Evolutionary conservation across 2,113 vertebrate species (phyloP), one percentile per base, ranked within the genome.

Genomic region (Barnardius zonarius): DNA sequence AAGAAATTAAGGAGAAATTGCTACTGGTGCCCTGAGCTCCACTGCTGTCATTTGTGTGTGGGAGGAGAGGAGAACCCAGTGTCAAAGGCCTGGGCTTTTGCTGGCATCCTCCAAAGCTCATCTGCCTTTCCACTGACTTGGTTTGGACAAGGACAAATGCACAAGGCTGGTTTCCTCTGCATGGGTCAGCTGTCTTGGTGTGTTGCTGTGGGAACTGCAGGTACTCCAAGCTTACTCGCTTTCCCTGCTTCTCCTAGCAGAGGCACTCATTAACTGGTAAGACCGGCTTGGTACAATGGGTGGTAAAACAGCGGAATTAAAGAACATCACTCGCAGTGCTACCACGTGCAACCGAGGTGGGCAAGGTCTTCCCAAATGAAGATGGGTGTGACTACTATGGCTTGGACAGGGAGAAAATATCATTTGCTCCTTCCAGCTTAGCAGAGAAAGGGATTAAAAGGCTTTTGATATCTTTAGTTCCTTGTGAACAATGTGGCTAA

Each of bases 11-110:
- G 37, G 37, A 63, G 35, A 37, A 84, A 44, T 6, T 16, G 27
- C 22, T 69, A 5, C 27, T 8, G 28, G 33, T 30, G 20, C 17
- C 11, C 30, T 13, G 27, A 51, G 28, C 30, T 72, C 28, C 44
- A 82, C 27, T 2, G 2, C 33, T 33, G 5, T 33, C 4, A 2
- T n/a, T 76, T 1, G 5, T 10, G 31, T 57, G 31, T 22, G 12
- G 33, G 23, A 77, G 59, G 33, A 70, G 51, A 52, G 18, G 22
- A 6, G 16, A 77, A 22, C 16, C 24, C 3, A 2, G 10, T 17
- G 9, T 30, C 64, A 77, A 74, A 81, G 35, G 41, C 43, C 67
- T 77, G 59, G 23, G 48, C 9, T 64, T 73, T 83, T 64, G 25
- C 19, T 61, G 44, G 24, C 10, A 10, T 30, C 15, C 24, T 70